Evolutionary conservation across 2,888 invertebrate genomes (phyloP).

Genomic region (Charanyca ferruginea): DNA sequence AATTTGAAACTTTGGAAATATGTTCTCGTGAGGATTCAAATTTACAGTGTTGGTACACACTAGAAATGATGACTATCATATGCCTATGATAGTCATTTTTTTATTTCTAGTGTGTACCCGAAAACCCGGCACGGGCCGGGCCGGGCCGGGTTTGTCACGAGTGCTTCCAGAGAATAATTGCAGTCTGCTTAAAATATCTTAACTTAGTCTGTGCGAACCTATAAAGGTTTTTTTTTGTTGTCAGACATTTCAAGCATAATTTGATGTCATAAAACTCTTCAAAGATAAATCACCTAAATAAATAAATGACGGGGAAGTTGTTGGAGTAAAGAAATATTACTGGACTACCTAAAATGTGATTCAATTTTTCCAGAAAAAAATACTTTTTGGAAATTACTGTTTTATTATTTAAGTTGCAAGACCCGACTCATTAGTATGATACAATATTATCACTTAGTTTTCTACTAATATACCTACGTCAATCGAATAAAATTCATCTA

Average conservation of each 20-base stretch:
- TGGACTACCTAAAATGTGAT: background rate
- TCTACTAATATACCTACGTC: background rate
- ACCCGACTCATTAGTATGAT: too few species aligned
- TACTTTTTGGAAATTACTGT: background rate
- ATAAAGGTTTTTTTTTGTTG: too few species aligned
- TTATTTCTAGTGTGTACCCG: too few species aligned
- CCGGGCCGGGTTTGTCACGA: too few species aligned
- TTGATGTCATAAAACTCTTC: background rate
- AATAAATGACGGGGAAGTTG: background rate
- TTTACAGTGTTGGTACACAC: too few species aligned
- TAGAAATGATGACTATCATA: too few species aligned
- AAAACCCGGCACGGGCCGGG: too few species aligned
- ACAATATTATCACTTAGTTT: background rate
- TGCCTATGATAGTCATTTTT: too few species aligned
- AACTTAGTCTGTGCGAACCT: too few species aligned
- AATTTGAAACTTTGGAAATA: background rate
- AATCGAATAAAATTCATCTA: slow-evolving; percentile 10
- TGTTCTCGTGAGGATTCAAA: too few species aligned
- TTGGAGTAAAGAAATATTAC: background rate
- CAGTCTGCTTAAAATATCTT: too few species aligned
- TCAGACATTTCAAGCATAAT: background rate
- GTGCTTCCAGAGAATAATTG: too few species aligned
- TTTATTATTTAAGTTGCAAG: background rate
- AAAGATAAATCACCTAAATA: background rate
- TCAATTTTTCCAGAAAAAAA: background rate